phyloP scores from a whole-genome alignment of 2,888 invertebrate genomes.

The Theretra japonica region DNA sequence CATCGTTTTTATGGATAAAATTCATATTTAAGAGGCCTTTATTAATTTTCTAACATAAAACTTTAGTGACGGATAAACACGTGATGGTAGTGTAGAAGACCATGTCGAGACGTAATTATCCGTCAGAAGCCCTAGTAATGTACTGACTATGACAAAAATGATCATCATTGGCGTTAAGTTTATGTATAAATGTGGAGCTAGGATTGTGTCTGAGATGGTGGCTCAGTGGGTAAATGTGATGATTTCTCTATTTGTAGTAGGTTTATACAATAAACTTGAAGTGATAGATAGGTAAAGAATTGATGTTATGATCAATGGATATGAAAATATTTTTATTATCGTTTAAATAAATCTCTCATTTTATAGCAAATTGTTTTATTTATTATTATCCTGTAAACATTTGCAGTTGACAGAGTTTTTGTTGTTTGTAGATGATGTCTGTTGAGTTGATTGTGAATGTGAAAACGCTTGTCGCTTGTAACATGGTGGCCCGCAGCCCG shows the following conservation, averaged over 20 bases:
- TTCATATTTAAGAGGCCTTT: no score
- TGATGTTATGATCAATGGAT: constrained; percentile 19
- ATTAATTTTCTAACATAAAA: neutral
- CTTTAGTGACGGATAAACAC: neutral
- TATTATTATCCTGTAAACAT: neutral
- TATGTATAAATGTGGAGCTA: neutral
- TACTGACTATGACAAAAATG: neutral
- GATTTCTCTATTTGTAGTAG: constrained; percentile 14
- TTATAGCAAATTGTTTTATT: constrained; percentile 10
- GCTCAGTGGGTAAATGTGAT: constrained; percentile 19
- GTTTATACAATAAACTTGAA: constrained; percentile 17
- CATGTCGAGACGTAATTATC: neutral
- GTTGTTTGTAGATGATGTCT: no score
- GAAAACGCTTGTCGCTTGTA: no score
- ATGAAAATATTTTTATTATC: constrained; percentile 24
- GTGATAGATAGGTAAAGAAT: constrained; percentile 5
- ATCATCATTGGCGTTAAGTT: constrained; percentile 1
- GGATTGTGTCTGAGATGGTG: constrained; percentile 1
- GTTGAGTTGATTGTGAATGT: no score
- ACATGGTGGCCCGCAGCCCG: no score
- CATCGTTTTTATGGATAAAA: no score
- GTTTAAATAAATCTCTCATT: constrained; percentile 25
- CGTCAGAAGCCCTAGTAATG: constrained; percentile 3
- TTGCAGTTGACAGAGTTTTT: neutral
- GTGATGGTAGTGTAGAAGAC: neutral